These are phyloP conservation scores for Unio delphinus DNA, from an alignment of 2,888 invertebrate species.

Conservation along the genomic window DNA sequence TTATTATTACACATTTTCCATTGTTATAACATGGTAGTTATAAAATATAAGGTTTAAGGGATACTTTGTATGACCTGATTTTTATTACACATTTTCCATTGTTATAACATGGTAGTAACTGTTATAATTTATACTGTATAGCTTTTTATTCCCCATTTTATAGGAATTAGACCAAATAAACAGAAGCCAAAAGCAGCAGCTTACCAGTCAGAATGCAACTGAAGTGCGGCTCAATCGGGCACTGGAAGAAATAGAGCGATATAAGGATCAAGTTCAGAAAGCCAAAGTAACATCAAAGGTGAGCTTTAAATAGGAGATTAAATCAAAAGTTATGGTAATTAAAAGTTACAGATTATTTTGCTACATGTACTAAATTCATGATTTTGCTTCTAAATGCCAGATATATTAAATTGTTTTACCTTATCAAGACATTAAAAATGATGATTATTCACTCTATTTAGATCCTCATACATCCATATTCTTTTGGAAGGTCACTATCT, in stretches of 20 bases:
- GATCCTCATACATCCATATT: no score
- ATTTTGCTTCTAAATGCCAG: no score
- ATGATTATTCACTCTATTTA: no score
- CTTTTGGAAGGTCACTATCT: no score
- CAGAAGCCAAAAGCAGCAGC: slow-evolving; percentile 72
- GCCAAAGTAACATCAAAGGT: slow-evolving; percentile 68
- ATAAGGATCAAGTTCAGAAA: slow-evolving; percentile 68
- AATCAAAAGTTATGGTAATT: no score
- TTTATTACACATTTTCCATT: neutral
- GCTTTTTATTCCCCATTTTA: slow-evolving; percentile 1
- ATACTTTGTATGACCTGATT: neutral
- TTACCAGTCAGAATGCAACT: slow-evolving; percentile 69
- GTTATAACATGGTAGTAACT: neutral
- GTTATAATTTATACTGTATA: neutral
- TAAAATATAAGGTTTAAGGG: neutral
- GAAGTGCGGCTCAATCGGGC: slow-evolving; percentile 74
- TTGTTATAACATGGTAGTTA: neutral
- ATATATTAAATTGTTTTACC: no score
- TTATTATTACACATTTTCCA: neutral
- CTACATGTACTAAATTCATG: no score
- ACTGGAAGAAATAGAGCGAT: slow-evolving; percentile 74
- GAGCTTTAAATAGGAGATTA: slow-evolving; percentile 2
- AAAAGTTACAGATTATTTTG: no score
- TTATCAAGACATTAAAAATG: no score
- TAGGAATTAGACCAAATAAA: slow-evolving; percentile 74